Percentiles rank a stretch among this genome's conserved stretches.
Evolutionary conservation across 2,888 invertebrate species (phyloP).

Genomic region (Lamellibrachia satsuma): DNA sequence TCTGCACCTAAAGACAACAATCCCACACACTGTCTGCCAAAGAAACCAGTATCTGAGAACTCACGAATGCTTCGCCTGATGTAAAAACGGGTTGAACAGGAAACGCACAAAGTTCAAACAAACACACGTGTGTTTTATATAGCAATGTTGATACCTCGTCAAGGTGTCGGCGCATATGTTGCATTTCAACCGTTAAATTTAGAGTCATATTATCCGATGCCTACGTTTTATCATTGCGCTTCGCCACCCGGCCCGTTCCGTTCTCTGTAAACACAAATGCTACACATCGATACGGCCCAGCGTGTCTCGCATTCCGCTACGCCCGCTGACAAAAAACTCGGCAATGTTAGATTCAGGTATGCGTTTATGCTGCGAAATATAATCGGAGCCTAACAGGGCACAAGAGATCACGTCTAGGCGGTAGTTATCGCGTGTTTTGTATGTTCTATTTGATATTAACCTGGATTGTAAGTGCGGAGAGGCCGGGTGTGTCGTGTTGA

Average conservation of each 20-base stretch:
- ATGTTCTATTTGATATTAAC: not conserved
- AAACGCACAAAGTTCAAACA: not conserved
- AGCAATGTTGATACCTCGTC: not conserved
- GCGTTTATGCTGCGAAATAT: not conserved
- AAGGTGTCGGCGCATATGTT: not conserved
- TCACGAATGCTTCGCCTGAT: not conserved
- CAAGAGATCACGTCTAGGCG: not conserved
- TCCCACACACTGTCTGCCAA: not conserved
- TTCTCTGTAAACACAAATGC: not conserved
- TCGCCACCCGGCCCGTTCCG: not conserved
- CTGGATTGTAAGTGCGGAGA: not conserved
- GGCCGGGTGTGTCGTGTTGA: not conserved
- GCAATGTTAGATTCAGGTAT: not conserved
- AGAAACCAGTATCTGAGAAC: not conserved
- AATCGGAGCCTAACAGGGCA: not conserved
- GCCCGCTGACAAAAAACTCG: too few species aligned
- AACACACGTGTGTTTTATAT: not conserved
- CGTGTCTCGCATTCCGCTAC: not conserved
- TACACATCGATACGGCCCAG: not conserved
- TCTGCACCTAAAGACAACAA: not conserved
- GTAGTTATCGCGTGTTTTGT: not conserved
- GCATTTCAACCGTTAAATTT: conserved; percentile 8
- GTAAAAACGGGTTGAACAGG: not conserved
- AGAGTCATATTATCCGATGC: conserved; percentile 5
- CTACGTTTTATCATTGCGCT: not conserved